Base-by-base conservation (phyloP, 2,113 vertebrate genomes). In the Lethenteron camtschaticum region DNA sequence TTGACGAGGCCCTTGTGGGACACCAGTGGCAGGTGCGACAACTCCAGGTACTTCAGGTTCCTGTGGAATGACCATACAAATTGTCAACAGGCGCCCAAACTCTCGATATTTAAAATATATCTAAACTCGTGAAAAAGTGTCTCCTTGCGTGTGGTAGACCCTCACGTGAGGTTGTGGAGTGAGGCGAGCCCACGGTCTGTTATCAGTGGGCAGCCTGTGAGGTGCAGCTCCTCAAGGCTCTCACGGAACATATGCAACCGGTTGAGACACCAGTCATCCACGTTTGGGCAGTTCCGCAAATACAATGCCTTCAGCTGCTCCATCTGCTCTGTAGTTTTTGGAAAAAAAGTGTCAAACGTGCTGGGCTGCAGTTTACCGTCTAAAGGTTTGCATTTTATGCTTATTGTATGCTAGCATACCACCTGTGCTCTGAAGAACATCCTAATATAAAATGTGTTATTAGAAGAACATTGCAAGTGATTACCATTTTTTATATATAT, bases 191-290 rank as follows among this genome's bases (percentile, higher is more conserved):
- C 89, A 2, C 83, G 78, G 56, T 80, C 80, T 0, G 86, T 85
- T 74, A 94, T 70, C 1, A 1, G 74, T 24, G 83, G 81, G 58
- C 88, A 94, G 9, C 82, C 78, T 0, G 87, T 84, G 69, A 94
- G 76, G 3, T 82, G 81, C 58, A 94, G 80, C 58, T 86, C 83
- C 72, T 81, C 76, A 70, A 94, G 73, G 1, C 77, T 81, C 68
- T 76, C 73, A 6, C 78, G 71, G 58, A 89, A 83, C 0, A 75
- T 9, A 13, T 89, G 73, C 56, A 94, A 80, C 18, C 78, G 78
- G 56, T 78, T 72, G 56, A 94, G 78, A 70, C 81, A 83, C 88
- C 89, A 94, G 79, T 88, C 83, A 0, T 90, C 85, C 10, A 94
- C 72, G 3, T 84, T 74, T 57, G 81, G 77, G 72, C 89, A 94